Base-by-base conservation (phyloP, 2,113 vertebrate genomes). In the Colinus virginianus region DNA sequence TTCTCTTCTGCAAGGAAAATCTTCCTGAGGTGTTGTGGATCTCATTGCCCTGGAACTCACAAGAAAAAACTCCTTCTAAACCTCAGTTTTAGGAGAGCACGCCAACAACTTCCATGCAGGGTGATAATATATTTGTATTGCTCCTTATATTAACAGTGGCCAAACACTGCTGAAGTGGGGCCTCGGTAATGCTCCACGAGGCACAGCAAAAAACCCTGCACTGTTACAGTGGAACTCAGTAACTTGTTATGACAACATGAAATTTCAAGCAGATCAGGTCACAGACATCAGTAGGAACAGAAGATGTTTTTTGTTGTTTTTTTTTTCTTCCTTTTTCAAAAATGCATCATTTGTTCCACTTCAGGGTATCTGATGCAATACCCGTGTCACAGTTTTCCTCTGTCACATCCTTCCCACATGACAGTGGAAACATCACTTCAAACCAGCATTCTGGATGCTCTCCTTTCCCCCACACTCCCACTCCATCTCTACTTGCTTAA, bases 391-490 rank as follows among this genome's bases (percentile, higher is more conserved):
- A 5, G 5, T 86, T 92, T 80, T 92, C 82, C 76, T 93, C 91
- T 92, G 94, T 95, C 79, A 94, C 82, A 87, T 94, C 74, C 88
- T 95, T 94, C 85, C 93, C 81, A 81, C 89, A 42, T 88, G 77
- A 80, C 74, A 93, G 79, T 92, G 93, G 91, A 94, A 95, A 93
- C 49, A 92, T 89, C 49, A 67, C 49, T 95, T 77, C 46, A 79
- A 87, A 92, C 18, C 25, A 91, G 45, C 77, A 72, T 77, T 87
- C 87, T 90, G 92, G 88, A 88, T 91, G 76, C 38, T 81, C 79
- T 96, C 49, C 58, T 96, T 96, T 93, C 81, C 88, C 86, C 89
- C 81, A 96, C 87, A 93, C 96, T 94, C 95, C 93, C 82, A 95
- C 95, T 90, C 56, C 91, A 93, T 49, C 78, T 90, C 53, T 91